These are phyloP conservation scores for Albula glossodonta DNA, from an alignment of 2,113 vertebrate genomes.

Conservation along the genomic window DNA sequence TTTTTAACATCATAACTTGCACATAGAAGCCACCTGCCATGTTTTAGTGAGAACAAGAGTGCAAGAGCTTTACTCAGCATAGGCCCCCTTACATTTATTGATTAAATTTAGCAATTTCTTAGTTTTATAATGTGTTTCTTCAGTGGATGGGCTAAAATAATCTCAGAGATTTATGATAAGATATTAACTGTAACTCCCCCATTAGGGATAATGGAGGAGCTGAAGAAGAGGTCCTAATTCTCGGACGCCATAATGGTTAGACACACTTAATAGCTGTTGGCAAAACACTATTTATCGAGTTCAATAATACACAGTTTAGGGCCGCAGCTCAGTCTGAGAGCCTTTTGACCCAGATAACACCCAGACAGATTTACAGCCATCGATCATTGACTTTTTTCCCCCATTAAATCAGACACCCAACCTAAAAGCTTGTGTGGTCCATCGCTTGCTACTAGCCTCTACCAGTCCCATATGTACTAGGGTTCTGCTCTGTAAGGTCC, in stretches of 20 bases:
- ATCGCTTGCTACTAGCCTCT: background rate
- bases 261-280: conserved; percentile 18
- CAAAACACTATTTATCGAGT: conserved; percentile 23
- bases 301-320: conserved; percentile 23
- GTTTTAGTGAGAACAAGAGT: background rate
- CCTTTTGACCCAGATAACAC: conserved; percentile 24
- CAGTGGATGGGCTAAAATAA: conserved; percentile 25
- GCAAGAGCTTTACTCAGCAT: background rate
- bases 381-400: conserved; percentile 1
- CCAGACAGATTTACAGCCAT: background rate
- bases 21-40: background rate
- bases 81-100: conserved; percentile 12
- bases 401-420: background rate
- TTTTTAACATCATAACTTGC: background rate
- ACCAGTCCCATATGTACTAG: background rate
- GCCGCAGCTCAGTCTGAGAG: background rate
- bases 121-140: background rate
- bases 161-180: conserved; percentile 15
- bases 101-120: conserved; percentile 20
- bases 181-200: conserved; percentile 20
- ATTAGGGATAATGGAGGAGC: conserved; percentile 29
- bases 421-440: conserved; percentile 2
- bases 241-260: background rate
- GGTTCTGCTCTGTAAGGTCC: background rate
- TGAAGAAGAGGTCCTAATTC: background rate